Percentiles rank a stretch among this genome's conserved stretches.
These are phyloP conservation scores for Premnoplex brunnescens DNA, from an alignment of 2,797 vertebrate species.

Conservation along the genomic window DNA sequence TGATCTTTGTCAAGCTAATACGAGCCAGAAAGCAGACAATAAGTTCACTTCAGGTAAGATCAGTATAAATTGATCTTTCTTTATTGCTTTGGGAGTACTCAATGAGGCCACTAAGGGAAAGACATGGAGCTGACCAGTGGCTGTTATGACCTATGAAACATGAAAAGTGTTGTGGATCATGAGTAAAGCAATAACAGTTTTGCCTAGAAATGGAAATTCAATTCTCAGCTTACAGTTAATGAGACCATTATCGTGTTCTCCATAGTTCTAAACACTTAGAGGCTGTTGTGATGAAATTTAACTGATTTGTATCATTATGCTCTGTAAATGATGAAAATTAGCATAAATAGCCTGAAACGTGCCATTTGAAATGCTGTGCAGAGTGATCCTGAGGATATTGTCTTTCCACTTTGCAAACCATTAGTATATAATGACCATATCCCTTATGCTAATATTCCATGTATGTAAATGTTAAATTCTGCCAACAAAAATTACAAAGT, in stretches of 20 bases:
- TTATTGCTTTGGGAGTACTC: background rate
- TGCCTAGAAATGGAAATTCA: constrained; percentile 3
- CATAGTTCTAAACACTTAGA: constrained; percentile 1
- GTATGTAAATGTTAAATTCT: background rate
- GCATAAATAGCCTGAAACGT: constrained; percentile 36
- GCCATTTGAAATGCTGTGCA: constrained; percentile 12
- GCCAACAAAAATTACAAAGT: background rate
- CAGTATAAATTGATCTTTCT: background rate
- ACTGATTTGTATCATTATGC: constrained; percentile 34
- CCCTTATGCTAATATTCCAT: constrained; percentile 3
- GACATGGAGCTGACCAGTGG: background rate
- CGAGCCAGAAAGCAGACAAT: background rate
- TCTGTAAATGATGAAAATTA: constrained; percentile 50
- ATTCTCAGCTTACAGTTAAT: constrained; percentile 7
- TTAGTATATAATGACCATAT: constrained; percentile 34
- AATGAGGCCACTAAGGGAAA: background rate
- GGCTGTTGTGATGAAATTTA: constrained; percentile 6
- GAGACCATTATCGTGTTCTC: constrained; percentile 8
- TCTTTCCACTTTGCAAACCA: constrained; percentile 39
- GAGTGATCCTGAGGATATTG: background rate
- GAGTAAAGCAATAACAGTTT: background rate
- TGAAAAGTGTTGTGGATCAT: background rate
- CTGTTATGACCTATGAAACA: background rate
- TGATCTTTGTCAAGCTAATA: background rate
- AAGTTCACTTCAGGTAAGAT: background rate